phyloP scores from a whole-genome alignment of 2,113 vertebrate genomes.

The Cottus gobio region DNA sequence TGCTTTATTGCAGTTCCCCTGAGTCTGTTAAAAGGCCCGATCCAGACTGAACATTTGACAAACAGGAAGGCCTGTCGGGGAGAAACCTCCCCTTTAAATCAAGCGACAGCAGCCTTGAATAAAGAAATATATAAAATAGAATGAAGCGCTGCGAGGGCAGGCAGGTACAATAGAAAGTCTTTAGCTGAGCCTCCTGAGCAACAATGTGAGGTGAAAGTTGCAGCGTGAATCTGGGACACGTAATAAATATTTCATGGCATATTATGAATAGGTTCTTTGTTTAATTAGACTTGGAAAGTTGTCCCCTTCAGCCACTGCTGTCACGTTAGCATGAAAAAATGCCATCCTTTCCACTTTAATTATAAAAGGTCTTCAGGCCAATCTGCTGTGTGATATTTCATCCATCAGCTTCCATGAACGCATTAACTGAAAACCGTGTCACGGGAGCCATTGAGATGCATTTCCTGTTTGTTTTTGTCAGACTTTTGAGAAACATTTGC shows the following conservation, averaged over 20 bases:
- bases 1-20: constrained; percentile 28
- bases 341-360: constrained; percentile 77
- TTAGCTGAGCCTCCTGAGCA: constrained; percentile 35
- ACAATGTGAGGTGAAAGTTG: constrained; percentile 50
- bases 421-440: constrained; percentile 47
- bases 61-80: constrained; percentile 9
- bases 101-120: not conserved
- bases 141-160: constrained; percentile 8
- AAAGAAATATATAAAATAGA: not conserved
- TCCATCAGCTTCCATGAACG: constrained; percentile 64
- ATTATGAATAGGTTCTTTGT: constrained; percentile 76
- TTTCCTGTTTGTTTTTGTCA: not conserved
- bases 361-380: constrained; percentile 80
- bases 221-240: constrained; percentile 60
- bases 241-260: constrained; percentile 73
- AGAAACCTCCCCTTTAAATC: not conserved
- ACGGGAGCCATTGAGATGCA: too few species aligned
- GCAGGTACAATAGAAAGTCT: constrained; percentile 32
- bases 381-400: constrained; percentile 63
- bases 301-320: constrained; percentile 78
- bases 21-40: constrained; percentile 24
- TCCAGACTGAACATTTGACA: constrained; percentile 3
- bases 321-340: constrained; percentile 77
- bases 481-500: constrained; percentile 17
- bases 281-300: constrained; percentile 74